Percentiles rank a stretch among this genome's conserved stretches.
Conservation (phyloP, 2,888 invertebrate genomes). For the Agriopis marginaria region DNA sequence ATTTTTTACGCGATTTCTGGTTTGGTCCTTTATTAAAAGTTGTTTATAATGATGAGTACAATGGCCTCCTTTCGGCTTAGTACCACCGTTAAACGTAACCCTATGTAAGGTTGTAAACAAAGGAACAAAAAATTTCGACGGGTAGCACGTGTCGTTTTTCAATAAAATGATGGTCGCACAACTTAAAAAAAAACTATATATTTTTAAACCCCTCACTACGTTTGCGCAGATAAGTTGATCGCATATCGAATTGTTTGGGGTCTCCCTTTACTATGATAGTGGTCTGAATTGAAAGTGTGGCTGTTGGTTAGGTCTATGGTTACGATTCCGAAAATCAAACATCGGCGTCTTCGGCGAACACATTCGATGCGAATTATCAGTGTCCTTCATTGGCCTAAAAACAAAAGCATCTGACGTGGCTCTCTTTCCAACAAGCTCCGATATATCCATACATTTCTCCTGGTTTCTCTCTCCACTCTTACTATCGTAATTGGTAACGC, state of each 20-base stretch:
- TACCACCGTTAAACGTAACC: no score
- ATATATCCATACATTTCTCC: constrained; percentile 77
- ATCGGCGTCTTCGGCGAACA: constrained; percentile 77
- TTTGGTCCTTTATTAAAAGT: no score
- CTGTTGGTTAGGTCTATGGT: constrained; percentile 39
- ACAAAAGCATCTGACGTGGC: constrained; percentile 71
- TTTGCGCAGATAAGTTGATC: no score
- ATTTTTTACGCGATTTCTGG: no score
- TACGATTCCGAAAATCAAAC: constrained; percentile 74
- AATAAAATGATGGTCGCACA: no score
- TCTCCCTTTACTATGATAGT: constrained; percentile 58
- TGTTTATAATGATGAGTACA: no score
- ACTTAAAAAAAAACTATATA: no score
- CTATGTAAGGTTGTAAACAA: no score
- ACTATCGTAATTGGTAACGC: constrained; percentile 61
- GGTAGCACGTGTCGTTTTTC: neutral
- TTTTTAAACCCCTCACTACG: no score
- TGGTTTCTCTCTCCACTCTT: constrained; percentile 55
- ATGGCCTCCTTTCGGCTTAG: no score
- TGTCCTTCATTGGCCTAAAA: constrained; percentile 73
- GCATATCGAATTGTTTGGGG: neutral
- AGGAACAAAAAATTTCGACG: neutral
- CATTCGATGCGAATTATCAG: constrained; percentile 61
- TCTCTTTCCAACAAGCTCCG: constrained; percentile 73
- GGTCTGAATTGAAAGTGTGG: constrained; percentile 73